Base-by-base conservation (phyloP, 2,888 invertebrate species). In the Megalurothrips usitatus region DNA sequence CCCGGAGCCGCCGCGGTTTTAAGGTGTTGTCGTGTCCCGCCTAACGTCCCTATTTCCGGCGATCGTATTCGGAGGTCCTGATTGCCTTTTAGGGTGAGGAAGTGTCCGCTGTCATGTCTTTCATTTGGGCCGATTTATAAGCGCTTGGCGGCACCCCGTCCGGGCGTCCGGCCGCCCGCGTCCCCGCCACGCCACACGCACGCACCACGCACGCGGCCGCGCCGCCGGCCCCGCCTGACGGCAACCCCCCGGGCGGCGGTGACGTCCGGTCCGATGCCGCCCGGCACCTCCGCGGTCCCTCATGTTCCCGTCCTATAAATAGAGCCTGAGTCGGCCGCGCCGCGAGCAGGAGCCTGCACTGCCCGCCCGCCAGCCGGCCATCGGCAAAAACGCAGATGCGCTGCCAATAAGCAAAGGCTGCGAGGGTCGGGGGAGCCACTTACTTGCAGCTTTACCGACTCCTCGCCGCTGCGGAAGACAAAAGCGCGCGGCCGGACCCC, bases 71-170 rank as follows among this genome's bases (percentile, higher is more conserved):
- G 68, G 68, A 26, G 68, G 68, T 75, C 68, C 68, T 75, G 68
- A 75, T 75, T 75, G 68, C 68, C 68, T 75, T 75, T 75, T 75
- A 75, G 68, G 68, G 68, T 75, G 68, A 75, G 68, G 68, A 75
- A 75, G 68, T 75, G 68, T 75, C 68, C 68, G 68, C 26, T 23
- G 68, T 26, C 68, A 26, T 75, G 68, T 75, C 68, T 75, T 75
- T 75, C 68, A 75, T 75, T 75, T 75, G 68, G 68, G 68, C 26
- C 68, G 68, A 75, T 75, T 75, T 75, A 75, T 26, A 75, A 75
- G 23, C 26, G 68, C 58, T 43, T 43, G 34, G 34, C 34, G 34
- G 34, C 34, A 43, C 34, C 34, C 34, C 34, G 34, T 43, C 52
- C 52, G 68, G 68, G 68, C 23, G 68, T 19, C 52, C 52, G 52